These are phyloP conservation scores for Stylophora pistillata DNA, from an alignment of 64 coral and sea anemone species.

Conservation along the genomic window DNA sequence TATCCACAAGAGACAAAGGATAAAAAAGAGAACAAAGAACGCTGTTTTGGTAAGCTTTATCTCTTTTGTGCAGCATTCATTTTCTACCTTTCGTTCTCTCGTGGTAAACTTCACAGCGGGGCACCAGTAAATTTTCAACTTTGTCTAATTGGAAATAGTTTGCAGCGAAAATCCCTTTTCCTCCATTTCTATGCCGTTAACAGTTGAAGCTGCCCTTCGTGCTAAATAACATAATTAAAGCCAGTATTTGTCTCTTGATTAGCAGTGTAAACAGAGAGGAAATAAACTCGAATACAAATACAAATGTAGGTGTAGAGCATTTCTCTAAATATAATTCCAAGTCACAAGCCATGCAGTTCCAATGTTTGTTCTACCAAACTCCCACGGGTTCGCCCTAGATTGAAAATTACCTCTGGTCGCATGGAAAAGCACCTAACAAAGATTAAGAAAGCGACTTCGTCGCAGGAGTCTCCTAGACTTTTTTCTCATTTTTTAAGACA, in stretches of 20 bases:
- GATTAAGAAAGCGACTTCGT: not conserved
- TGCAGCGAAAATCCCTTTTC: slow-evolving; percentile 37
- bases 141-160: slow-evolving; percentile 77
- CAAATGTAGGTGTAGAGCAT: not conserved
- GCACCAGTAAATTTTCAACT: slow-evolving; percentile 34
- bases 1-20: slow-evolving; percentile 21
- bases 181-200: slow-evolving; percentile 55
- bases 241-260: slow-evolving; percentile 77
- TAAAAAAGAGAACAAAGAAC: slow-evolving; percentile 32
- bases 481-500: not conserved
- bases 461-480: slow-evolving; percentile 9
- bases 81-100: slow-evolving; percentile 28
- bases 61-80: slow-evolving; percentile 34
- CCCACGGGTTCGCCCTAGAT: slow-evolving; percentile 34
- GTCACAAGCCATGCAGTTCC: not conserved
- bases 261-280: slow-evolving; percentile 80
- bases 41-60: slow-evolving; percentile 46
- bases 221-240: slow-evolving; percentile 93
- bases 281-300: slow-evolving; percentile 54
- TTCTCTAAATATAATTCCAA: not conserved
- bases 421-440: slow-evolving; percentile 73
- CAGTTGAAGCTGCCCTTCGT: slow-evolving; percentile 80
- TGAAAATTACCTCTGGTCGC: slow-evolving; percentile 28
- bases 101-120: slow-evolving; percentile 69
- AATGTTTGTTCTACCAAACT: not conserved